phyloP scores from a whole-genome alignment of 2,888 invertebrate genomes.

The Morinoia aosen region DNA sequence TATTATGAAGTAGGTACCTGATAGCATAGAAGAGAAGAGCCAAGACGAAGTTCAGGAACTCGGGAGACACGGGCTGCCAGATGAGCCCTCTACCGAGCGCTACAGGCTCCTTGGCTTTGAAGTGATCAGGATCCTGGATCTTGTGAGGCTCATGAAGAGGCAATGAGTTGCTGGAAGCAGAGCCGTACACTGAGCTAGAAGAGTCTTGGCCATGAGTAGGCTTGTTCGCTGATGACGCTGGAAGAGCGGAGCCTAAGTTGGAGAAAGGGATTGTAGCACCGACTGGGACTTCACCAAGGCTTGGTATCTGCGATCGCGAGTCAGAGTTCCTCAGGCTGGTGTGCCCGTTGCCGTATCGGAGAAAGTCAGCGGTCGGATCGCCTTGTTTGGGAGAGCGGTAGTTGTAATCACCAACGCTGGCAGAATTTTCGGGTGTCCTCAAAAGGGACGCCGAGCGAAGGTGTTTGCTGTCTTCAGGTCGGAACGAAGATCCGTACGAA shows the following conservation, averaged over 20 bases:
- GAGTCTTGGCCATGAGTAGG: background rate
- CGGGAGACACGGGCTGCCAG: constrained; percentile 80
- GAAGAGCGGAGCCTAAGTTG: background rate
- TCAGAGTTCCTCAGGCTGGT: background rate
- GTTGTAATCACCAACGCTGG: background rate
- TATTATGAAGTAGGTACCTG: constrained; percentile 54
- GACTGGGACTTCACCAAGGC: constrained; percentile 37
- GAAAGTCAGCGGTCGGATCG: background rate
- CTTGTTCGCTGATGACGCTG: background rate
- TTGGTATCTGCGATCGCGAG: background rate
- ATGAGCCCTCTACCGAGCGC: constrained; percentile 72
- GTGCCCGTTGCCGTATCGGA: background rate
- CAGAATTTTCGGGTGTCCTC: background rate
- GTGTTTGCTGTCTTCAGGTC: background rate
- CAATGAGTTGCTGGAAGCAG: background rate
- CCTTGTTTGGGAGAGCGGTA: background rate
- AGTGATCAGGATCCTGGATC: background rate
- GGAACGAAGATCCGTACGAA: background rate
- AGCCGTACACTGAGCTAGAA: background rate
- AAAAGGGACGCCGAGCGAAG: constrained; percentile 16
- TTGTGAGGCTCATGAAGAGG: background rate
- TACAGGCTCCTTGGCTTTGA: background rate
- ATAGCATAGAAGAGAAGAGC: constrained; percentile 84
- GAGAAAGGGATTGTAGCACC: constrained; percentile 32
- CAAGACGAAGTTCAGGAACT: constrained; percentile 85